Conservation (phyloP, 2,888 invertebrate species). For the Anthophora plumipes region DNA sequence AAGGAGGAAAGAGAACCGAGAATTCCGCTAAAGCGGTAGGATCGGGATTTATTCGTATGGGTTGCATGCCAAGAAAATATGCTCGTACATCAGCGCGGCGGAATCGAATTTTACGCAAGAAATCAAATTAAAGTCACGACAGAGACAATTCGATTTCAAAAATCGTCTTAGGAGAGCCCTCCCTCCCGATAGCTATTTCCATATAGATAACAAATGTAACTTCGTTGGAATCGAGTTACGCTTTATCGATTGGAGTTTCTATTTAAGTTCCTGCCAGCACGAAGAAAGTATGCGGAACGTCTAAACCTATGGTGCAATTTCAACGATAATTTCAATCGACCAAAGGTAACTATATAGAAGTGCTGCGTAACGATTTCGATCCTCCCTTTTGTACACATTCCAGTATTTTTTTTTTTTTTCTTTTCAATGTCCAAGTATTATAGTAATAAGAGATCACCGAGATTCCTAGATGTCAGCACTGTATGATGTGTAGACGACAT, state of each 20-base stretch:
- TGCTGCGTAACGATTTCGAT: not conserved
- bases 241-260: conserved; percentile 34
- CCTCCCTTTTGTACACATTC: too few species aligned
- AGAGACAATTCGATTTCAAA: conserved; percentile 57
- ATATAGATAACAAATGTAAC: conserved; percentile 56
- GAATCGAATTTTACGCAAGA: conserved; percentile 50
- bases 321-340: conserved; percentile 25
- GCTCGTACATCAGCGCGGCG: conserved; percentile 43
- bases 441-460: too few species aligned
- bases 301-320: conserved; percentile 9
- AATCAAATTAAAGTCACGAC: conserved; percentile 55
- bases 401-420: too few species aligned
- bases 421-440: not conserved
- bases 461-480: too few species aligned
- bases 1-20: not conserved
- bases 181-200: conserved; percentile 50
- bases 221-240: conserved; percentile 46
- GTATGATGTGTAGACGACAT: too few species aligned
- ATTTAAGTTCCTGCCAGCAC: conserved; percentile 31
- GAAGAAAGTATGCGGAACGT: conserved; percentile 5
- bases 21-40: conserved; percentile 39
- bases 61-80: conserved; percentile 51
- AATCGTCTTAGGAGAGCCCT: conserved; percentile 43
- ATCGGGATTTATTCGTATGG: conserved; percentile 55
- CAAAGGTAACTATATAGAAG: not conserved